These are phyloP conservation scores for Heliconius charithonia DNA, from an alignment of 2,888 invertebrate species.

Conservation along the genomic window DNA sequence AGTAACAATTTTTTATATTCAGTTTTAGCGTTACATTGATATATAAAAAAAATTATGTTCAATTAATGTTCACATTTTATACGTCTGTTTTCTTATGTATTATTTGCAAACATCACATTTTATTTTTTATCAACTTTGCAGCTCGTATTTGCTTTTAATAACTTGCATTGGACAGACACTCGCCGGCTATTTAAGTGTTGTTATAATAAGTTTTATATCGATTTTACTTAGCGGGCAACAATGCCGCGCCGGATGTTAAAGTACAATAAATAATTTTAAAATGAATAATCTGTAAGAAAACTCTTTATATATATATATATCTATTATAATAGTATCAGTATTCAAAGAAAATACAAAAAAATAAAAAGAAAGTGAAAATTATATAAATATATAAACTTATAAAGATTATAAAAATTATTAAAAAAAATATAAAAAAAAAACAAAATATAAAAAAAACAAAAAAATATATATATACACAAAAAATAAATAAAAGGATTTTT, in stretches of 20 bases:
- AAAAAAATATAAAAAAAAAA: slow-evolving; percentile 49
- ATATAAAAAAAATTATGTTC: background rate
- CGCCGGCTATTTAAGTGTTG: slow-evolving; percentile 66
- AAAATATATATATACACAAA: slow-evolving; percentile 59
- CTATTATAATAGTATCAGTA: slow-evolving; percentile 68
- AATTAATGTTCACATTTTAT: background rate
- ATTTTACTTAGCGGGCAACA: slow-evolving; percentile 76
- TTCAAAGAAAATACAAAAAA: slow-evolving; percentile 62
- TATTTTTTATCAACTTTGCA: slow-evolving; percentile 10
- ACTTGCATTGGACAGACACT: slow-evolving; percentile 50
- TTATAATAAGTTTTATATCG: slow-evolving; percentile 75
- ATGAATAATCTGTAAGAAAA: slow-evolving; percentile 74
- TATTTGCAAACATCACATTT: background rate
- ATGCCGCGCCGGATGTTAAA: slow-evolving; percentile 72
- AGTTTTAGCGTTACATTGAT: background rate
- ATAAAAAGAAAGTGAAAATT: slow-evolving; percentile 56
- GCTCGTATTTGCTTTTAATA: slow-evolving; percentile 51
- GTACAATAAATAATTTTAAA: slow-evolving; percentile 79
- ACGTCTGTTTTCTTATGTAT: background rate
- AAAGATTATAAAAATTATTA: slow-evolving; percentile 51
- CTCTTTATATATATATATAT: slow-evolving; percentile 58
- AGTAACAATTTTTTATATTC: background rate
- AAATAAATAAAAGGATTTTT: slow-evolving; percentile 51
- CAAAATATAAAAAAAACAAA: slow-evolving; percentile 47
- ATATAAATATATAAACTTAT: slow-evolving; percentile 53